These are phyloP conservation scores for Rotaria macrura DNA, from an alignment of 2,888 invertebrate genomes.

Conservation along the genomic window DNA sequence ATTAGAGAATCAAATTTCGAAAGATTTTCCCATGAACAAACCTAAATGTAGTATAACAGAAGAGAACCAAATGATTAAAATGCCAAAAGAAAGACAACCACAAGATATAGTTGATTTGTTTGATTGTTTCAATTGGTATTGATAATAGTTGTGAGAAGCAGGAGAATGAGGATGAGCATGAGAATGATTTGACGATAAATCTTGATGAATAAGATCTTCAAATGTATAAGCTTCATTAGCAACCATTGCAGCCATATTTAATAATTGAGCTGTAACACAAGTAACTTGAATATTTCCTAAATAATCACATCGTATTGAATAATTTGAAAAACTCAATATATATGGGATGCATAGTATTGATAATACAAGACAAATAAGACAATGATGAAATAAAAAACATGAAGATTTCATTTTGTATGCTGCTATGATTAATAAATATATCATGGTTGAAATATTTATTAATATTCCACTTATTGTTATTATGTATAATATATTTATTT, in stretches of 20 bases:
- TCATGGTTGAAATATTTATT: not conserved
- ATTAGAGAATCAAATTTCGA: too few species aligned
- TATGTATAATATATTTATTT: not conserved
- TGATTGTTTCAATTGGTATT: not conserved
- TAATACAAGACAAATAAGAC: not conserved
- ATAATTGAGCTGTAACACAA: slow-evolving; percentile 18
- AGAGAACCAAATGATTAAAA: not conserved
- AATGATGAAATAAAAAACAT: slow-evolving; percentile 21
- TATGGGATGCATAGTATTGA: not conserved
- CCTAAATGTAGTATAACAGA: slow-evolving; percentile 7
- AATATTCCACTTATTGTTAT: not conserved
- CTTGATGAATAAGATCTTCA: slow-evolving; percentile 16
- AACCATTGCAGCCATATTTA: slow-evolving; percentile 11
- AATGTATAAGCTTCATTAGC: not conserved
- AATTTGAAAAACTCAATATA: not conserved
- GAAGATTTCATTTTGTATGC: not conserved
- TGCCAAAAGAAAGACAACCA: slow-evolving; percentile 5
- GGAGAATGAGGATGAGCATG: too few species aligned
- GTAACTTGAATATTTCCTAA: not conserved
- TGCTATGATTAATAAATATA: not conserved
- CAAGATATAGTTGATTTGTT: not conserved
- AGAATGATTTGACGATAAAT: not conserved
- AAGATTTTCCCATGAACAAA: too few species aligned
- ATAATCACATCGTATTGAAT: not conserved
- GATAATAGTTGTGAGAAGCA: not conserved